Evolutionary conservation across 2,797 vertebrate species (phyloP).

Genomic region (Crossoptilon crossoptilon): DNA sequence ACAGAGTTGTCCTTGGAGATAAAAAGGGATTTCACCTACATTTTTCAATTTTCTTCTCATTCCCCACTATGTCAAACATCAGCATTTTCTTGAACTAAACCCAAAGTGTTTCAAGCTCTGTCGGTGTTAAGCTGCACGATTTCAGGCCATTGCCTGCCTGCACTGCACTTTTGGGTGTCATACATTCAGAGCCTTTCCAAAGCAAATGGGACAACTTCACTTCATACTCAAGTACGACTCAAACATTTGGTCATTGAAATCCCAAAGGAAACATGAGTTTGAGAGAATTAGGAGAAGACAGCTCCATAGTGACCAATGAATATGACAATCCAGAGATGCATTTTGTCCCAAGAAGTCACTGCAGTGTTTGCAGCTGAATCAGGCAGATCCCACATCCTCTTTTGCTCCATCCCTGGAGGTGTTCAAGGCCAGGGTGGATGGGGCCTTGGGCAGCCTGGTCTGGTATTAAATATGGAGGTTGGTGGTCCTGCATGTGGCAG

Average conservation of each 20-base stretch:
- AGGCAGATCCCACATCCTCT: no score
- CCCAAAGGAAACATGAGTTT: not conserved
- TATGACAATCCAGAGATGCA: not conserved
- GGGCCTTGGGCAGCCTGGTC: no score
- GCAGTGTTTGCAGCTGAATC: rapidly evolving
- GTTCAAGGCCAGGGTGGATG: no score
- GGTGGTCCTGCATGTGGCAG: no score
- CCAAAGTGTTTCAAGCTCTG: not conserved
- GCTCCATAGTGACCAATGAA: not conserved
- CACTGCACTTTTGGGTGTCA: not conserved
- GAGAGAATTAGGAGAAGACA: not conserved
- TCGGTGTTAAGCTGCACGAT: not conserved
- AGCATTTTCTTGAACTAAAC: not conserved
- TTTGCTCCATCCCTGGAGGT: no score
- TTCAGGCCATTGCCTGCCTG: not conserved
- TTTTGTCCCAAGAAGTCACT: not conserved
- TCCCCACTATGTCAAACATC: not conserved
- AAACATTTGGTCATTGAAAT: not conserved
- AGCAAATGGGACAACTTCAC: not conserved
- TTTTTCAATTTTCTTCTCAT: not conserved
- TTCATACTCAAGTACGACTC: not conserved
- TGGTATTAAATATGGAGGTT: no score
- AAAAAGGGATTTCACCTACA: not conserved
- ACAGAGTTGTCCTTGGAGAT: not conserved
- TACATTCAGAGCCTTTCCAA: not conserved